Conservation (phyloP, 2,888 invertebrate genomes). For the Megaustenia siamemsis region DNA sequence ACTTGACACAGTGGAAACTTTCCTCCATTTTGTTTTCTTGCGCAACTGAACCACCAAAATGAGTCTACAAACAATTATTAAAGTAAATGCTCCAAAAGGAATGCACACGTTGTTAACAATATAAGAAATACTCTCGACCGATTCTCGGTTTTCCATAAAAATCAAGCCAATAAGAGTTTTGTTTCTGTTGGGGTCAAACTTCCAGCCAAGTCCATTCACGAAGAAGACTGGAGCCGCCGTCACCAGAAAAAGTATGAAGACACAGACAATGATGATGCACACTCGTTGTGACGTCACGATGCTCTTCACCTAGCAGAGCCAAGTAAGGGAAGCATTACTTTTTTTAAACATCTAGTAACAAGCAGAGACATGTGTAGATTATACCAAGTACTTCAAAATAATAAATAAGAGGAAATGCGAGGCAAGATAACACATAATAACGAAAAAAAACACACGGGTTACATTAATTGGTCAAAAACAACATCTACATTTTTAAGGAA, state of each 20-base stretch:
- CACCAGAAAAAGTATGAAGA: not conserved
- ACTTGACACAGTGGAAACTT: too few relatives aligned
- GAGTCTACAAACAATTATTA: not conserved
- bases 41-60: not conserved
- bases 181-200: not conserved
- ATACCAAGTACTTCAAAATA: too few relatives aligned
- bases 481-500: too few relatives aligned
- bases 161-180: slow-evolving; percentile 13
- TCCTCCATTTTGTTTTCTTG: not conserved
- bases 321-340: too few relatives aligned
- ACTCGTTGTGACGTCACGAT: not conserved
- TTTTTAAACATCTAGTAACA: too few relatives aligned
- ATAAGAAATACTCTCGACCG: not conserved
- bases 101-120: not conserved
- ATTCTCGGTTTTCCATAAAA: not conserved
- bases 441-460: too few relatives aligned
- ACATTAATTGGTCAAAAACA: too few relatives aligned
- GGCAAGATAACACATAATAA: too few relatives aligned
- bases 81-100: not conserved
- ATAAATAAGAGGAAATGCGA: too few relatives aligned
- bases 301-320: slow-evolving; percentile 9
- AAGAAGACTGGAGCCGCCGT: slow-evolving; percentile 12
- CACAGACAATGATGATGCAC: not conserved
- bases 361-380: too few relatives aligned
- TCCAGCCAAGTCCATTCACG: slow-evolving; percentile 1